Evolutionary conservation across 2,113 vertebrate species (phyloP).

Genomic region (Xyliphius kryptos): DNA sequence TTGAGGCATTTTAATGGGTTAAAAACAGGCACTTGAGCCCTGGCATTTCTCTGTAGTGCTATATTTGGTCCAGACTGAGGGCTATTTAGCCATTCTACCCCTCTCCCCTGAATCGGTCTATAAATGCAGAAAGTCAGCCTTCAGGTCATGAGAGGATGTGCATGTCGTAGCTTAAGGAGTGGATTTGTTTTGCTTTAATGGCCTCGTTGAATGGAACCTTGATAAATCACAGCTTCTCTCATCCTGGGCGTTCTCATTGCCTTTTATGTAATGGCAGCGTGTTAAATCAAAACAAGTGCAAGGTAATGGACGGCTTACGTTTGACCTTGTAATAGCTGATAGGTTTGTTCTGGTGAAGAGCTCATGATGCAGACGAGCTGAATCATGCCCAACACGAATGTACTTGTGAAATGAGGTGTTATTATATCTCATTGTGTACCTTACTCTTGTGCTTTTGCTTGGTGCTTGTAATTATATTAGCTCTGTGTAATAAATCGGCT

Average conservation of each 20-base stretch:
- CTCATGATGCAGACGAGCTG: no score
- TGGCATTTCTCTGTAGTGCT: slow-evolving; percentile 1
- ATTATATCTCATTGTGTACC: not conserved
- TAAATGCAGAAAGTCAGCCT: not conserved
- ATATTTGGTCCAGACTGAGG: not conserved
- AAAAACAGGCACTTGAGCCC: not conserved
- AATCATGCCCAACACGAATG: no score
- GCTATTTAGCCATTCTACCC: not conserved
- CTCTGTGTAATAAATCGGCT: not conserved
- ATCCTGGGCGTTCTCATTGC: no score
- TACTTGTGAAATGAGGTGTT: no score
- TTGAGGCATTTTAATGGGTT: not conserved
- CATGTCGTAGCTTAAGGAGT: not conserved
- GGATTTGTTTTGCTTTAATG: no score
- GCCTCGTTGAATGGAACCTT: no score
- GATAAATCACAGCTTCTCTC: no score
- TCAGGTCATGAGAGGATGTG: not conserved
- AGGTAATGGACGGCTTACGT: no score
- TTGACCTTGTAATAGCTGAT: no score
- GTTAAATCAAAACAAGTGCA: no score
- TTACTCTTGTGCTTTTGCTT: not conserved
- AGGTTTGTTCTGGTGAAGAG: no score
- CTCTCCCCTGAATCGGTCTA: not conserved
- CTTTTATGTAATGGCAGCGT: no score
- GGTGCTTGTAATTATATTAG: slow-evolving; percentile 1